Evolutionary conservation across 2,113 vertebrate genomes (phyloP), one percentile per base, ranked within the genome.

Genomic region (Perca flavescens): DNA sequence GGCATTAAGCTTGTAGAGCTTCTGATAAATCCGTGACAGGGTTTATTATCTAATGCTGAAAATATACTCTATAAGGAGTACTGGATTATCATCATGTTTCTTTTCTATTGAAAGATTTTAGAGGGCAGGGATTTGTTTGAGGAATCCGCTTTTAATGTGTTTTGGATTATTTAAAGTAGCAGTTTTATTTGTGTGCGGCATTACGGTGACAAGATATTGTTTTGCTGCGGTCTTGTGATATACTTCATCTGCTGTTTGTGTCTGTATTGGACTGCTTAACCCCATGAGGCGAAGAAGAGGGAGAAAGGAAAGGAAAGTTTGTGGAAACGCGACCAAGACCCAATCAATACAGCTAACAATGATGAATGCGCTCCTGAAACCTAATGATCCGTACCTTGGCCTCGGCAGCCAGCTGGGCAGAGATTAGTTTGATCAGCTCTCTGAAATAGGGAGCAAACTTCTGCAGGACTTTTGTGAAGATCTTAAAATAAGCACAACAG

Each of bases 281-380:
- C 62, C 53, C 57, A 28, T 1, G 9, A 70, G 50, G 28, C 6
- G 71, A 3, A 71, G 68, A 53, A 68, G 75, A 63, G 47, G 25
- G 31, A 66, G 2, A 43, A 43, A 43, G 40, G 40, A 43, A 43
- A 43, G 36, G 61, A 61, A 71, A 60, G 63, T 74, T 80, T 79
- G 80, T 9, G 1, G 40, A 40, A 40, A 40, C 8, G 49, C 21
- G 34, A 80, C 72, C 63, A 19, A 82, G 63, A 79, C 62, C 56
- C 72, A 68, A 88, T 93, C 89, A 65, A 90, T 90, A 58, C 2
- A 47, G 64, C 50, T 88, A 92, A 91, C 12, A 10, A 88, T 92
- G 89, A 94, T 71, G 82, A 86, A 93, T 84, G 80, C 43, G 76
- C 31, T 64, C 63, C 88, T 70, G 72, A 79, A 90, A 72, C 40